phyloP scores from a whole-genome alignment of 2,888 invertebrate species.

The Tetranychus truncatus region DNA sequence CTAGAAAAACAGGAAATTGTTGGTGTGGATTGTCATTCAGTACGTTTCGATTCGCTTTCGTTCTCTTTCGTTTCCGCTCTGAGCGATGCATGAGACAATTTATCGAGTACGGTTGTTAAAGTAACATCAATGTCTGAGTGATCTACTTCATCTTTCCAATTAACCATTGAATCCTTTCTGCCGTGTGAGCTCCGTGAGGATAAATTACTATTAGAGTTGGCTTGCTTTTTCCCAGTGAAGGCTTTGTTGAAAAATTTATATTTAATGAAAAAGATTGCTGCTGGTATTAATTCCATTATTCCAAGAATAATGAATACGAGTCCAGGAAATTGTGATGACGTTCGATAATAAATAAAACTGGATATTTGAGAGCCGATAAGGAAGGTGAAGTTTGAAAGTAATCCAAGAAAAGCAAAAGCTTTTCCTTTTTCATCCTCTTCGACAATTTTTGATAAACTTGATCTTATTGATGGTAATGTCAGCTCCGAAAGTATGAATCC shows the following conservation, averaged over 20 bases:
- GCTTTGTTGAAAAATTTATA: not conserved
- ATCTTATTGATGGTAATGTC: constrained; percentile 34
- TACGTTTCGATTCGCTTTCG: too few species aligned
- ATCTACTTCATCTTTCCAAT: too few species aligned
- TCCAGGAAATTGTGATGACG: constrained; percentile 17
- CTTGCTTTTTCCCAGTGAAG: not conserved
- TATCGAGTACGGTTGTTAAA: too few species aligned
- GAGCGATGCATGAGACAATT: too few species aligned
- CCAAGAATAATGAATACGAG: constrained; percentile 12
- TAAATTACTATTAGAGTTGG: too few species aligned
- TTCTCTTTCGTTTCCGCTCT: too few species aligned
- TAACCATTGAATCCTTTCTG: too few species aligned
- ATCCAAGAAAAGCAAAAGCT: constrained; percentile 34
- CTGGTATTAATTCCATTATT: not conserved
- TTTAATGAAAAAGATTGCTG: not conserved
- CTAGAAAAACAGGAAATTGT: too few species aligned
- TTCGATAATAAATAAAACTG: constrained; percentile 14
- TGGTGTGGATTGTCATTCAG: too few species aligned
- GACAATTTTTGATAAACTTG: constrained; percentile 34
- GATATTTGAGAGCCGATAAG: constrained; percentile 14
- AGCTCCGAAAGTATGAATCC: constrained; percentile 33
- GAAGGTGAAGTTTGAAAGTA: constrained; percentile 1
- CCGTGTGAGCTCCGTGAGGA: too few species aligned
- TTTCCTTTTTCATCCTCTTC: constrained; percentile 35
- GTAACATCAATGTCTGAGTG: too few species aligned